A percentile compares a stretch with the other conserved stretches of the same genome.
These are phyloP conservation scores for Okamejei kenojei DNA, from an alignment of 2,797 vertebrate genomes.

Conservation along the genomic window DNA sequence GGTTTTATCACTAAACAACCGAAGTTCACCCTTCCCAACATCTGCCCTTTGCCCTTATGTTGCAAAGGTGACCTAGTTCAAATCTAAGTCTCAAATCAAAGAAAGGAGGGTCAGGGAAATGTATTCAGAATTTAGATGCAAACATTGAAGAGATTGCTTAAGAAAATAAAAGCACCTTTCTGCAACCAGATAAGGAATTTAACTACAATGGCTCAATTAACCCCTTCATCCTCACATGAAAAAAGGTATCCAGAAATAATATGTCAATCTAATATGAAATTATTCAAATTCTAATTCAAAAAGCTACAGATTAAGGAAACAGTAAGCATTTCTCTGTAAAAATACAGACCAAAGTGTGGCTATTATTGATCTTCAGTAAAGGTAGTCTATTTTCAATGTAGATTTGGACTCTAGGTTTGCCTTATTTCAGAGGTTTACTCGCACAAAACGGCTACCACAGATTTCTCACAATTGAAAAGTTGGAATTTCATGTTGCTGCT, in stretches of 20 bases:
- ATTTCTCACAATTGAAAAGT: too few relatives aligned
- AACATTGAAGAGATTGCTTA: neutral
- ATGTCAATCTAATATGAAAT: neutral
- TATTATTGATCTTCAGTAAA: neutral
- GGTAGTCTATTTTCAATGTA: neutral
- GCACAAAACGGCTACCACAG: too few relatives aligned
- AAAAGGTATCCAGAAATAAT: neutral
- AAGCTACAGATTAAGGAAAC: neutral
- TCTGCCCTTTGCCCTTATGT: conserved; percentile 35
- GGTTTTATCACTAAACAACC: conserved; percentile 37
- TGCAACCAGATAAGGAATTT: neutral
- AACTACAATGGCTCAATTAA: neutral
- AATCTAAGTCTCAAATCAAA: conserved; percentile 35
- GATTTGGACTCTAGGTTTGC: neutral
- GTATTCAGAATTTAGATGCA: conserved; percentile 16
- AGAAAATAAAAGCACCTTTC: conserved; percentile 22
- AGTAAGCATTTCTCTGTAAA: neutral
- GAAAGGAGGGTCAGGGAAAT: neutral
- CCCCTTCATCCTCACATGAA: neutral
- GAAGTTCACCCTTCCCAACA: conserved; percentile 36
- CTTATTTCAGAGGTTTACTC: neutral
- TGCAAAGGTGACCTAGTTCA: conserved; percentile 31
- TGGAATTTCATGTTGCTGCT: too few relatives aligned
- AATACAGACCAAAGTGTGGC: neutral
- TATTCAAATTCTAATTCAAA: conserved; percentile 1